Base-by-base conservation (phyloP, 1,140 invertebrate genomes). In the Scaptomyza pallida region DNA sequence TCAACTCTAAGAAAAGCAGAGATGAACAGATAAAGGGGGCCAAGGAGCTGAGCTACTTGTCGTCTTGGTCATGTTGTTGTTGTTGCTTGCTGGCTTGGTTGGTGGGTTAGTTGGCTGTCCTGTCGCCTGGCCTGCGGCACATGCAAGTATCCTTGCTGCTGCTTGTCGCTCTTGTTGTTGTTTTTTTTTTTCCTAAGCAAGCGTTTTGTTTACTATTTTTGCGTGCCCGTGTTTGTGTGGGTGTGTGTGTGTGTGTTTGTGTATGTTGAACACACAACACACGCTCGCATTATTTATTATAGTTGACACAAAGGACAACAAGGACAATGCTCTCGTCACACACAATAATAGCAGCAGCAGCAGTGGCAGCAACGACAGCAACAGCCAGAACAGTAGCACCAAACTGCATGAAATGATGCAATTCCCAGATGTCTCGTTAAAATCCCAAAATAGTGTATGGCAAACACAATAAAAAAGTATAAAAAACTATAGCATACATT, bases 281-380 rank as follows among this genome's bases (percentile, higher is more conserved):
- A 41, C n/a, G 59, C 26, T 40, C 56, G 75, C 64, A 83, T 89
- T 89, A 89, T 89, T 89, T 89, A 89, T 89, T 89, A 77, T 78
- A 75, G 74, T 78, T 81, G 71, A 65, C 74, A 86, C 82, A 88
- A 88, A 76, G 74, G 64, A 75, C 83, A 82, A 79, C 57, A 78
- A 77, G 69, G 52, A 76, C 78, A 82, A 71, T 64, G 65, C 51
- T 45, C 67, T 71, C 50, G 43, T 63, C 43, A 57, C 61, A 57
- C 61, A 68, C 61, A 65, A 69, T 62, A 35, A 67, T 50, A 63
- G 63, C 12, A 37, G 33, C 12, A 37, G 8, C 33, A 35, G 10
- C 10, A 37, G 3, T 3, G n/a, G 12, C 50, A 72, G 57, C 54
- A 44, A 26, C 40, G 51, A 44, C 41, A 44, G 45, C 44, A 63